Evolutionary conservation across 1,140 invertebrate genomes (phyloP).

Genomic region (Lucilia cuprina): DNA sequence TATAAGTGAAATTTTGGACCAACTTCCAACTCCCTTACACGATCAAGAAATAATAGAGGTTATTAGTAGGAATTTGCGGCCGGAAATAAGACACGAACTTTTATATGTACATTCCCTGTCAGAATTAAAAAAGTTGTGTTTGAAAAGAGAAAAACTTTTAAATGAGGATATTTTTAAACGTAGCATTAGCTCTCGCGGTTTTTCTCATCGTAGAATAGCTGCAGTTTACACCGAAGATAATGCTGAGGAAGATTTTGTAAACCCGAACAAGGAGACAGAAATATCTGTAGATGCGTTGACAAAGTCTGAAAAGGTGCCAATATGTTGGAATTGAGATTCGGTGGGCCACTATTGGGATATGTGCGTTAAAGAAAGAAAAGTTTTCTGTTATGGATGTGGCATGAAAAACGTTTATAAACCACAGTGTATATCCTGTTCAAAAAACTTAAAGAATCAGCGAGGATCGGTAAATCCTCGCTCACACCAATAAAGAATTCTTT

Average conservation of each 20-base stretch:
- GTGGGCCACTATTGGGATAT: background rate
- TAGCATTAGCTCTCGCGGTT: background rate
- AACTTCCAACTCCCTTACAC: no score
- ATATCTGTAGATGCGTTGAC: conserved; percentile 9
- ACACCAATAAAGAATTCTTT: background rate
- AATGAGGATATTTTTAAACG: background rate
- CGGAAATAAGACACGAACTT: no score
- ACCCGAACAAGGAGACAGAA: background rate
- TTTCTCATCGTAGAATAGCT: no score
- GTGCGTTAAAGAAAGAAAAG: background rate
- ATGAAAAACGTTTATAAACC: no score
- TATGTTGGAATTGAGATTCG: conserved; percentile 18
- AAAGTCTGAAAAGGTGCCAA: background rate
- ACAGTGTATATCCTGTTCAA: no score
- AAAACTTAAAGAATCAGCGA: background rate
- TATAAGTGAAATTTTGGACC: no score
- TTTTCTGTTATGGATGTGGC: no score
- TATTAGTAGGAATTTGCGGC: no score
- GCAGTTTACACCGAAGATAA: background rate
- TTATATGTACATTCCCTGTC: background rate
- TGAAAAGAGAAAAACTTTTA: background rate
- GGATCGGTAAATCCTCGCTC: conserved; percentile 8
- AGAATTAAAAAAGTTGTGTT: background rate
- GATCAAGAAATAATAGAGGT: no score
- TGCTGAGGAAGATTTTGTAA: background rate